A percentile compares a stretch with the other conserved stretches of the same genome.
Conservation (phyloP, 2,797 vertebrate species). For the Hephaestus fuliginosus region DNA sequence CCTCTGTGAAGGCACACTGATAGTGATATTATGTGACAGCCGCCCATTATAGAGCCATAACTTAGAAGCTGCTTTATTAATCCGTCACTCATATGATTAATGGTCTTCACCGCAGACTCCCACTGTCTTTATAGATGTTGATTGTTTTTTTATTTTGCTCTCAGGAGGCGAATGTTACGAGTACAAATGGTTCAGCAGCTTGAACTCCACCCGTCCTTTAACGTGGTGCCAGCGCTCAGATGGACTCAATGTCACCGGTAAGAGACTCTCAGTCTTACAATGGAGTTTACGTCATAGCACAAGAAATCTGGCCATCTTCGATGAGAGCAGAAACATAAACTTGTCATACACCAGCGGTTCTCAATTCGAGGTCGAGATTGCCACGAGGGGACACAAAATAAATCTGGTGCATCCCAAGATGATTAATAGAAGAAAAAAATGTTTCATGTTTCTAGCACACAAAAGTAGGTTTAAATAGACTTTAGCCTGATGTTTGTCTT, state of each 20-base stretch:
- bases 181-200: constrained; percentile 93
- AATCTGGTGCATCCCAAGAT: background rate
- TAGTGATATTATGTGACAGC: constrained; percentile 60
- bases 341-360: background rate
- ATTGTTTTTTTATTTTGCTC: constrained; percentile 36
- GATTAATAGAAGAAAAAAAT: background rate
- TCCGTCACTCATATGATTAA: constrained; percentile 58
- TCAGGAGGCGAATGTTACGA: constrained; percentile 94
- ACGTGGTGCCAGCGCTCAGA: constrained; percentile 97
- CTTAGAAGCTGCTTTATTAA: constrained; percentile 73
- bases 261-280: background rate
- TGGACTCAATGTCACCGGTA: constrained; percentile 96
- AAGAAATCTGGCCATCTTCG: background rate
- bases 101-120: constrained; percentile 32
- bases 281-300: background rate
- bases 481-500: background rate
- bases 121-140: constrained; percentile 15
- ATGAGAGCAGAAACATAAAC: background rate
- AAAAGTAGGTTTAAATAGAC: background rate
- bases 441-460: background rate
- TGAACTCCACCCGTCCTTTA: constrained; percentile 86
- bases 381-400: background rate
- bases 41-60: constrained; percentile 60
- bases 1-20: constrained; percentile 48
- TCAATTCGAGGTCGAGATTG: too few relatives aligned